Conservation (phyloP, 2,113 vertebrate genomes). For the Hylia prasina region DNA sequence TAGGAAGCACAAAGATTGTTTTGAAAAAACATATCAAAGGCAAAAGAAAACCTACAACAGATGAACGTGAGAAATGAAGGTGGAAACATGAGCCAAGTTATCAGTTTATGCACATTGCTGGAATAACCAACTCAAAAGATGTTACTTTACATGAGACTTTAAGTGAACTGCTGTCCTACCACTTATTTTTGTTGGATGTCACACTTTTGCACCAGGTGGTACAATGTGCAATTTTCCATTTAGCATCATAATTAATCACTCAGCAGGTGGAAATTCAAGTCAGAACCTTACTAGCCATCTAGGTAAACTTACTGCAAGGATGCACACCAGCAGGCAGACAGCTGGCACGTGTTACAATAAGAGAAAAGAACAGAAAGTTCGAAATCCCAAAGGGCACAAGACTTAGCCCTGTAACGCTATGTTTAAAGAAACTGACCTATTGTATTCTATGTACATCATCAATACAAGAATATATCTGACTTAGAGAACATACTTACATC, state of each 20-base stretch:
- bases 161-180: background rate
- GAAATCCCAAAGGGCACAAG: background rate
- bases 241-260: background rate
- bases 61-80: background rate
- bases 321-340: background rate
- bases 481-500: background rate
- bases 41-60: background rate
- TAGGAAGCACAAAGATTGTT: accelerated
- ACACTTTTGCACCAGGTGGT: background rate
- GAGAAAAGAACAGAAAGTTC: background rate
- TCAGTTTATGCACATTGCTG: background rate
- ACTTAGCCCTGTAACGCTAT: background rate
- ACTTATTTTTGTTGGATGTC: background rate
- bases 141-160: background rate
- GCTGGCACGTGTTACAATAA: background rate
- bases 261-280: background rate
- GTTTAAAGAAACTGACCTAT: background rate
- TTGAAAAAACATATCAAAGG: background rate
- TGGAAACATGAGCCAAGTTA: background rate
- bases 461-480: background rate
- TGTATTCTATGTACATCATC: background rate
- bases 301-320: background rate
- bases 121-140: background rate
- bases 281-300: background rate
- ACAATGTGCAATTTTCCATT: background rate